phyloP scores from a whole-genome alignment of 2,113 vertebrate species.

The Calcarius ornatus region DNA sequence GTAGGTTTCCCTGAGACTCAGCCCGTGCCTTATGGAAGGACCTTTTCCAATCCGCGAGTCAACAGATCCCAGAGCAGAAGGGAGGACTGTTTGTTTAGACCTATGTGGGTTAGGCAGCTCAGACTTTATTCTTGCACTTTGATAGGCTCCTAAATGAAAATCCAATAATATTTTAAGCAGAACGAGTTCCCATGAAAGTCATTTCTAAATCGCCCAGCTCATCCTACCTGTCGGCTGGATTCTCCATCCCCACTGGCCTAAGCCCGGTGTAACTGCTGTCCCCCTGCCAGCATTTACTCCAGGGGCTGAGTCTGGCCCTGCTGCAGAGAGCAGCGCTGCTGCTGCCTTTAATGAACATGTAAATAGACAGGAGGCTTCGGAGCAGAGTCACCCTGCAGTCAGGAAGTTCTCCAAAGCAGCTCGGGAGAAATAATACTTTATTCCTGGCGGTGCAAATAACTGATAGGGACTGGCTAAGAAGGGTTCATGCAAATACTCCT shows the following conservation, averaged over 20 bases:
- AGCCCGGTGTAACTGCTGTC: not conserved
- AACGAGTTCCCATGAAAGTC: constrained; percentile 64
- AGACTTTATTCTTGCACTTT: constrained; percentile 59
- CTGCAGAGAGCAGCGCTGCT: not conserved
- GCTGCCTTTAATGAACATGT: constrained; percentile 63
- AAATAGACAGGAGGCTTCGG: constrained; percentile 12
- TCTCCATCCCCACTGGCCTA: constrained; percentile 42
- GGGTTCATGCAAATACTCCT: constrained; percentile 71
- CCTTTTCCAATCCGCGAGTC: not conserved
- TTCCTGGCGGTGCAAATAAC: constrained; percentile 56
- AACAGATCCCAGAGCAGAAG: constrained; percentile 19
- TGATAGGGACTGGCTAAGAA: constrained; percentile 67
- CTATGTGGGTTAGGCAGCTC: constrained; percentile 62
- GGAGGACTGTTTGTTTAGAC: constrained; percentile 58
- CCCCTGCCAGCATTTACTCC: not conserved
- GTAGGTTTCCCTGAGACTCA: constrained; percentile 10
- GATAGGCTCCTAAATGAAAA: constrained; percentile 69
- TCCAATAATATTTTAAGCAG: constrained; percentile 68
- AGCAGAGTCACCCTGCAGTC: constrained; percentile 19
- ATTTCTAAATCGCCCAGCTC: constrained; percentile 53
- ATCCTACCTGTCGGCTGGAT: constrained; percentile 65
- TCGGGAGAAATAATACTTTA: constrained; percentile 61
- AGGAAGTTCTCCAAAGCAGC: constrained; percentile 65
- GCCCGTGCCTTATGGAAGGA: not conserved
- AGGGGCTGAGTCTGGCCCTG: not conserved